Conservation (phyloP, 2,888 invertebrate genomes). For the Neoscelio sp. region DNA sequence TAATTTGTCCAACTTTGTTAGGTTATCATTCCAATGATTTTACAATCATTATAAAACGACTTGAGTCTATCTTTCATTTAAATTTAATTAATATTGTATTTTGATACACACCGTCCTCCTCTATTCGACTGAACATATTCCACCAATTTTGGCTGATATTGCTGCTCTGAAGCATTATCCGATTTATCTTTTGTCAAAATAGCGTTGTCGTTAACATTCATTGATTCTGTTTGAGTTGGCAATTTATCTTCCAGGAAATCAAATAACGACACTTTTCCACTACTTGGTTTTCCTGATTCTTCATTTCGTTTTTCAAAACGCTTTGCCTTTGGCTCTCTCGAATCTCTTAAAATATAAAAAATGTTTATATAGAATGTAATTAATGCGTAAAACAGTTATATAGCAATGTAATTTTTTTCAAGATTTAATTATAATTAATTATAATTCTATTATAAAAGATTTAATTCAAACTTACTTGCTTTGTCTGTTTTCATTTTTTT, state of each 20-base stretch:
- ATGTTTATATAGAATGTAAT: too few relatives aligned
- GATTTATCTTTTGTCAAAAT: conserved; percentile 67
- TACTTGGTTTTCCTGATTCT: conserved; percentile 88
- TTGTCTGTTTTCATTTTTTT: conserved; percentile 82
- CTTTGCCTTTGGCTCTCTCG: conserved; percentile 83
- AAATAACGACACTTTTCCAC: conserved; percentile 90
- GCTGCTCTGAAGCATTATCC: conserved; percentile 75
- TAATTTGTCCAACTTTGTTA: too few relatives aligned
- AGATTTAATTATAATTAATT: neutral
- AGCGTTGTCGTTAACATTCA: conserved; percentile 82
- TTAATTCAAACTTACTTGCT: conserved; percentile 71
- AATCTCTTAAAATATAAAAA: conserved; percentile 77
- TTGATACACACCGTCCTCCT: conserved; percentile 78
- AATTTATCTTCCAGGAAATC: conserved; percentile 93
- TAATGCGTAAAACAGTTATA: conserved; percentile 44
- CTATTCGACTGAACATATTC: conserved; percentile 72
- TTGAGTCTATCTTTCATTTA: too few relatives aligned
- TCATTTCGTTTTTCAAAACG: conserved; percentile 83
- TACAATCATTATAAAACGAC: conserved; percentile 9
- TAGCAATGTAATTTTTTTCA: conserved; percentile 34
- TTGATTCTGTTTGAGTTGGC: conserved; percentile 84
- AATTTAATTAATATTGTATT: conserved; percentile 11
- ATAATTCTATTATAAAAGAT: neutral
- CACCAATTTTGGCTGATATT: conserved; percentile 69
- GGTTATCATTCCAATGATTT: too few relatives aligned